Evolutionary conservation across 2,113 vertebrate genomes (phyloP).

Genomic region (Geococcyx californianus): DNA sequence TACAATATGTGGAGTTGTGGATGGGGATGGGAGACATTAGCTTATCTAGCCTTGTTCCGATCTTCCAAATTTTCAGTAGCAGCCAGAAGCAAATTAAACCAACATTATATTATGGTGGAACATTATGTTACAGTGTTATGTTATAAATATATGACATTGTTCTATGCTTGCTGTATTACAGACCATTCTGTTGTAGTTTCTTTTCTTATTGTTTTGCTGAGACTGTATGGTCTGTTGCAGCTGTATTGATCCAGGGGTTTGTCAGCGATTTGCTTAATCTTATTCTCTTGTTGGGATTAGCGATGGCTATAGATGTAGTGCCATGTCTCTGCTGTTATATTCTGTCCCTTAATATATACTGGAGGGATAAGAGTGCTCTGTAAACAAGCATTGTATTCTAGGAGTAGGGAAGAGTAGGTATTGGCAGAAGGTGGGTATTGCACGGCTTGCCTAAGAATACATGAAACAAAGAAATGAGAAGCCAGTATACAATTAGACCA

Average conservation of each 20-base stretch:
- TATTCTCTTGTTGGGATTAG: background rate
- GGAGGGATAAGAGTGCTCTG: background rate
- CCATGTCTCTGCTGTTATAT: fast-evolving
- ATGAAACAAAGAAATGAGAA: constrained; percentile 1
- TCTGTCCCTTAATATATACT: background rate
- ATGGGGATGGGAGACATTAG: background rate
- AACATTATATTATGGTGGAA: background rate
- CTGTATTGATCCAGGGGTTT: background rate
- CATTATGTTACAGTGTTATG: too few relatives aligned
- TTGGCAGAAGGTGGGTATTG: background rate
- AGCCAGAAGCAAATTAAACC: background rate
- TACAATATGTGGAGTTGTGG: background rate
- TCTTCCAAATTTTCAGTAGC: background rate
- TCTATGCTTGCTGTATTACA: background rate
- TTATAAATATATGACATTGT: background rate
- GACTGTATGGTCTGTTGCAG: background rate
- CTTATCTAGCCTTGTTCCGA: background rate
- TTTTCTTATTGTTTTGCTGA: background rate
- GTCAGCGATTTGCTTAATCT: background rate
- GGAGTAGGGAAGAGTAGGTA: background rate
- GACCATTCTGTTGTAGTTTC: background rate
- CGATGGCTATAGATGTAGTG: background rate
- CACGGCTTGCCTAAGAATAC: background rate
- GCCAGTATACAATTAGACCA: background rate
- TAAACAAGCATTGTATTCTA: background rate